Base-by-base conservation (phyloP, 2,797 vertebrate species). In the Peromyscus nudipes region DNA sequence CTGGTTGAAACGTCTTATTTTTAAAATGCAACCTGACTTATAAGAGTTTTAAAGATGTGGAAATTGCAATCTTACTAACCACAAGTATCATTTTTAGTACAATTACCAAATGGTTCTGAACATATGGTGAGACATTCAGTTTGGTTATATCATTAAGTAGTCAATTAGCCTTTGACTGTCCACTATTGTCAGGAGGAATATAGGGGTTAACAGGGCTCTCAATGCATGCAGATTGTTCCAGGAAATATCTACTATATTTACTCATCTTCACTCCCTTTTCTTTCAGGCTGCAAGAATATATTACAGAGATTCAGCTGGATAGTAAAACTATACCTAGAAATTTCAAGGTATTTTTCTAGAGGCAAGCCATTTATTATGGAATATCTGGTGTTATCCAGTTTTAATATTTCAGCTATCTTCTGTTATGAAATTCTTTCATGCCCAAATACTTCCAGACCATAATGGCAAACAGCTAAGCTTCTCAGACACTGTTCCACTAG, bases 41-140 rank as follows among this genome's bases (percentile, higher is more conserved):
- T 57, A 88, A 88, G 25, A 17, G 57, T 95, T 27, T 46, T 77
- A 88, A 92, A 69, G 88, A 64, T 11, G 49, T 79, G 34, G 65
- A 91, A 91, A 31, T 27, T 94, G 10, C 76, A n/a, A 10, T 89
- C 19, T 37, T 97, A 13, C 71, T 96, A 96, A 82, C 64, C 73
- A 79, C 55, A 94, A n/a, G 94, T 76, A 62, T 95, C 2, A 23
- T 93, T 92, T 89, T 87, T 77, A 34, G 25, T 67, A 82, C 46
- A 57, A 1, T 57, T 82, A 34, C 16, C 64, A 92, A 94, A 62
- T 91, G 49, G 4, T 29, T 93, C 40, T 84, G 4, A 67, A 62
- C 1, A 40, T 79, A 64, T 64, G 21, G 52, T 79, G 21, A 93
- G 83, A 69, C 12, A 80, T n/a, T 89, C 13, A 67, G 27, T 37